Evolutionary conservation across 2,888 invertebrate genomes (phyloP).

Genomic region (Deroplatys truncata): DNA sequence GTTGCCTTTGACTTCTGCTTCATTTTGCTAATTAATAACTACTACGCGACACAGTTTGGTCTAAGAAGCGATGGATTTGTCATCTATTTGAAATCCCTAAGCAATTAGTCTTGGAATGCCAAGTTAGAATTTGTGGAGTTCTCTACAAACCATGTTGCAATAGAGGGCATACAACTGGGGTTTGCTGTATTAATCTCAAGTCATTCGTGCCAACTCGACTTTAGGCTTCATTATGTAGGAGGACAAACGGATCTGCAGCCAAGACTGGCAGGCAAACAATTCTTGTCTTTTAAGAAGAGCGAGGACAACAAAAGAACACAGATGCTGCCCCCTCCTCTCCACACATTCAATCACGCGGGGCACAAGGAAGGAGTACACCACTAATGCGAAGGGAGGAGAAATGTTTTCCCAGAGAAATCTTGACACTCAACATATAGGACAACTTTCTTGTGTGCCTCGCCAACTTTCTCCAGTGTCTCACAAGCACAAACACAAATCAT

Average conservation of each 20-base stretch:
- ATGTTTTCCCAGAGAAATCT: background rate
- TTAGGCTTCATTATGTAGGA: background rate
- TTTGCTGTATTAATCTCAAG: background rate
- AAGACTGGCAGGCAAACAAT: background rate
- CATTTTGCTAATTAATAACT: no score
- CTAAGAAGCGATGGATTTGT: no score
- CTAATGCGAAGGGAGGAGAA: background rate
- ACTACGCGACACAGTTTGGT: no score
- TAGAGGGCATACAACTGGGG: background rate
- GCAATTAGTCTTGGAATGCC: background rate
- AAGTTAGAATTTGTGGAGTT: background rate
- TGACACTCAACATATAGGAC: background rate
- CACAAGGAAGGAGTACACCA: background rate
- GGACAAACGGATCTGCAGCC: background rate
- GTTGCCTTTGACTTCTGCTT: no score
- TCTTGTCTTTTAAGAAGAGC: background rate
- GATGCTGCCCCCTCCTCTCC: background rate
- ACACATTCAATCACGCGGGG: background rate
- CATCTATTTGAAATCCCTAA: background rate
- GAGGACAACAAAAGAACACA: background rate
- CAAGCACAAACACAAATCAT: background rate
- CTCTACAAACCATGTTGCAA: background rate
- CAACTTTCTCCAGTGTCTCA: background rate
- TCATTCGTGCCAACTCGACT: background rate
- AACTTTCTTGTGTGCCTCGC: background rate